Base-by-base conservation (phyloP, 2,113 vertebrate genomes). In the Neopipo cinnamomea region DNA sequence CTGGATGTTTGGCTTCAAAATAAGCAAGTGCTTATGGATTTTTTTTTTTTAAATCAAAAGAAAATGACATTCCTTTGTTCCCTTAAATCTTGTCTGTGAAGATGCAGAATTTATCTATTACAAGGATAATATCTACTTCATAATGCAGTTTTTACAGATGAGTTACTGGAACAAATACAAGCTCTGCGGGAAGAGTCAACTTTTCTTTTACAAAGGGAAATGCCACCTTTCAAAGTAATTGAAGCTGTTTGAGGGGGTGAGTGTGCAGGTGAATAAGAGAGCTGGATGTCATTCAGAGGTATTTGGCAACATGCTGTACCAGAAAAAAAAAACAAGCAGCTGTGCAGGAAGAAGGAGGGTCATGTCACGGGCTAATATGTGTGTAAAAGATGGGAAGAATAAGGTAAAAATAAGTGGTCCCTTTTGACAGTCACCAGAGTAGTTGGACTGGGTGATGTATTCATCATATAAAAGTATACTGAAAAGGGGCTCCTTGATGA, bases 91-190 rank as follows among this genome's bases (percentile, higher is more conserved):
- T 70, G 31, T 80, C 37, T 80, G 30, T 41, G 83, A 61, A 83
- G 56, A 24, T 47, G 28, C 22, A 70, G 47, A 71, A 78, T 75
- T 81, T 21, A 25, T 65, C 18, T 67, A 3, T 75, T 50, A 15
- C 19, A 72, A 68, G 33, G 56, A 17, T n/a, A 61, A 33, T 24
- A 18, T 15, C 11, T 93, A 5, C 14, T 73, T 92, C 21, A 27
- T 44, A 56, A 65, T 8, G 17, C 12, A 6, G 0, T 74, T n/a
- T 68, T 73, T 80, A 39, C 14, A n/a, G 14, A 27, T 1, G 0
- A 35, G 11, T 50, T 85, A 65, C 33, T n/a, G 44, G 37, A 49
- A 66, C 6, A 37, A 66, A 25, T 31, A 31, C 13, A 67, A 50
- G 10, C 8, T 63, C 71, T 72, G 39, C 0, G 0, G 42, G 39